phyloP scores from a whole-genome alignment of 2,888 invertebrate genomes.

The Polyploca ridens region DNA sequence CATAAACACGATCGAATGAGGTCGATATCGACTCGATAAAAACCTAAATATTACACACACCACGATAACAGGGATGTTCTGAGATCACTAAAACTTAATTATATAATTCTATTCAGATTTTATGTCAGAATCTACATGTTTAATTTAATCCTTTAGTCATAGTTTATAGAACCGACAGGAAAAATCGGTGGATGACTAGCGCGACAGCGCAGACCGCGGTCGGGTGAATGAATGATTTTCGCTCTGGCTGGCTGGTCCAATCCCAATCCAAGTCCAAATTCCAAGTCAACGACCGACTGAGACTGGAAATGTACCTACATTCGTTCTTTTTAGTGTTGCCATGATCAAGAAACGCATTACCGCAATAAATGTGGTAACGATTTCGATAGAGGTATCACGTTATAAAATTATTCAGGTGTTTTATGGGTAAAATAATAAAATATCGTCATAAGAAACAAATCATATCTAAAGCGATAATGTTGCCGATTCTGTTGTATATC shows the following conservation, averaged over 20 bases:
- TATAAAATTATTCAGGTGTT: too few species aligned
- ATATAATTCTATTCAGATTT: slow-evolving; percentile 42
- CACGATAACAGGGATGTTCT: slow-evolving; percentile 22
- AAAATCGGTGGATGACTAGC: slow-evolving; percentile 42
- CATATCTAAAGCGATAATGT: too few species aligned
- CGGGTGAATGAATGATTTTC: background rate
- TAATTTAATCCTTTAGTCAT: slow-evolving; percentile 29
- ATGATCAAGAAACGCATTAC: too few species aligned
- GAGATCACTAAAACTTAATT: slow-evolving; percentile 23
- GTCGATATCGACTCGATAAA: slow-evolving; percentile 46
- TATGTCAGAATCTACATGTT: slow-evolving; percentile 64
- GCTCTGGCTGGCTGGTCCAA: too few species aligned
- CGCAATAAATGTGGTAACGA: too few species aligned
- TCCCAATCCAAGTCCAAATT: too few species aligned
- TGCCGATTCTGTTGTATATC: too few species aligned
- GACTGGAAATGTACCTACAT: background rate
- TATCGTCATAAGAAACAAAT: too few species aligned
- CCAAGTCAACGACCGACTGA: slow-evolving; percentile 25
- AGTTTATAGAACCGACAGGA: slow-evolving; percentile 36
- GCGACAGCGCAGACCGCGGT: background rate
- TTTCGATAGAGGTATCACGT: too few species aligned
- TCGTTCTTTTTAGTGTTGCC: background rate
- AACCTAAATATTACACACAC: background rate
- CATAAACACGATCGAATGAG: slow-evolving; percentile 67
- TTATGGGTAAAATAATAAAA: too few species aligned